Conservation (phyloP, 2,888 invertebrate species). For the Hylaea fasciaria region DNA sequence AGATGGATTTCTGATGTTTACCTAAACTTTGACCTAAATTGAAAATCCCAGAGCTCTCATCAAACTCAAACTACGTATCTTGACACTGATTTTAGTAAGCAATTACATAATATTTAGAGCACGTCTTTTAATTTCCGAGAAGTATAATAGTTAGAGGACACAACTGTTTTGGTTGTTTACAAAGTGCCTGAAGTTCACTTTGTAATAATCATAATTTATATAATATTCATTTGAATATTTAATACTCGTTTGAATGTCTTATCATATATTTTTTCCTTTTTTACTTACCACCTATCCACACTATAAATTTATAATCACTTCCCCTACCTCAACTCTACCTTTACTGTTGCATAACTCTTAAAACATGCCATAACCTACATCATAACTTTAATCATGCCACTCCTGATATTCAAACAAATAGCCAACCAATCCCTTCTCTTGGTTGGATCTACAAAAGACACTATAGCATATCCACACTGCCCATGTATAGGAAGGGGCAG, state of each 20-base stretch:
- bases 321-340: too few relatives aligned
- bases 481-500: conserved; percentile 72
- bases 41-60: conserved; percentile 18
- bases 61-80: conserved; percentile 14
- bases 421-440: neutral
- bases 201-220: too few relatives aligned
- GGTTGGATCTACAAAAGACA: conserved; percentile 11
- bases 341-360: neutral
- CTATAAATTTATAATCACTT: neutral
- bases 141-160: too few relatives aligned
- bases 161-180: too few relatives aligned
- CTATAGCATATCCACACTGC: conserved; percentile 32
- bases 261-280: neutral
- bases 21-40: conserved; percentile 33
- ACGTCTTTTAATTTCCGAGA: neutral
- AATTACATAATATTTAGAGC: neutral
- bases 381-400: neutral
- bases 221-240: too few relatives aligned
- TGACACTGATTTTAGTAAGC: neutral
- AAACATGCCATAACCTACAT: neutral
- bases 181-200: too few relatives aligned
- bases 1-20: conserved; percentile 35
- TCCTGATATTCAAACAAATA: neutral
- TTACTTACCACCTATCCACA: neutral
- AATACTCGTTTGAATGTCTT: too few relatives aligned